Evolutionary conservation across 2,888 invertebrate species (phyloP), one percentile per base, ranked within the genome.

Genomic region (Amblyjoppa fuscipennis): DNA sequence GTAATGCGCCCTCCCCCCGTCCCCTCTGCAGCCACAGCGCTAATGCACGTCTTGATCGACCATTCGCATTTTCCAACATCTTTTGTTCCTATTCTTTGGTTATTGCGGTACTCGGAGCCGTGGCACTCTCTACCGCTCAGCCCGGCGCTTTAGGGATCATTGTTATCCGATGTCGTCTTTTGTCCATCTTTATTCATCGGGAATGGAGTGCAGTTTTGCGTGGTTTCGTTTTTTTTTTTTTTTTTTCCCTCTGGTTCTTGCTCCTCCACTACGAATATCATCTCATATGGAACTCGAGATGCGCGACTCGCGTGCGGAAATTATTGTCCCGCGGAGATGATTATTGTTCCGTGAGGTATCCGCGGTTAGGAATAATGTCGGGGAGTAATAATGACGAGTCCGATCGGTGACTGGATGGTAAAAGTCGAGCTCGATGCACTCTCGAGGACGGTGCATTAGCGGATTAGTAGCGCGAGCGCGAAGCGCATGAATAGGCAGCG

Each of bases 391-490:
- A 49, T 16, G 16, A 16, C 25, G 45, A 78, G 75, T 45, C 45
- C 56, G 41, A 84, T 81, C 51, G 69, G 25, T 49, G 59, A 69
- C 31, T 69, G 41, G 51, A 74, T 77, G 69, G 45, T 3, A 69
- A 45, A 59, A 61, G 61, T 59, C 73, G 45, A 68, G 45, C 45
- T 56, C 81, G 56, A 78, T 69, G 59, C 56, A 59, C 56, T 16
- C n/a, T 16, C 38, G 20, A 25, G 28, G 16, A 61, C 25, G 20
- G 71, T 79, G 56, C 85, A 82, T 85, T 85, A 79, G 76, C 59
- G 71, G 79, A 85, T 82, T 79, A 85, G 79, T 76, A 79, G 66
- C 28, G 49, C 31, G 41, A 53, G n/a, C 11, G 74, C 69, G 59
- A 64, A 49, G 34, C 28, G 51, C 81, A 73, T 66, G 74, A 74